phyloP scores from a whole-genome alignment of 1,140 invertebrate genomes.

The Stenopsyche tienmushanensis region DNA sequence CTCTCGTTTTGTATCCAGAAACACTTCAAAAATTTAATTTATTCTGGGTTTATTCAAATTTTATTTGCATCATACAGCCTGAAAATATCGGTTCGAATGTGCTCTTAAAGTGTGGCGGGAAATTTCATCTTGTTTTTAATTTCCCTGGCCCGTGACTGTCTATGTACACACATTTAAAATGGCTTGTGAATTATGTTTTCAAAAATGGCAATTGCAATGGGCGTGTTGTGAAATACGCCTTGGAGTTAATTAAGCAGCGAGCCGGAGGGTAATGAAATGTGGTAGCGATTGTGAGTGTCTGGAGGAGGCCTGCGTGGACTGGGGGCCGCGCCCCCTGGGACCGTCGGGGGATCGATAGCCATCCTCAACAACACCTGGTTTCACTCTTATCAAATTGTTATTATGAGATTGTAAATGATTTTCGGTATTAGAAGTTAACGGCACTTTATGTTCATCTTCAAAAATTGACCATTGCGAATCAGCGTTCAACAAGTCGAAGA shows the following conservation, averaged over 20 bases:
- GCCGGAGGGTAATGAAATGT: neutral
- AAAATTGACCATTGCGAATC: too few relatives aligned
- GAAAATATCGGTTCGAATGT: too few relatives aligned
- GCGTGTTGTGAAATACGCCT: constrained; percentile 1
- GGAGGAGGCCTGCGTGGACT: constrained; percentile 2
- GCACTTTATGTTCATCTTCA: too few relatives aligned
- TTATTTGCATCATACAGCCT: too few relatives aligned
- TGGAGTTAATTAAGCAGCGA: constrained; percentile 9
- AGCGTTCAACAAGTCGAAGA: too few relatives aligned
- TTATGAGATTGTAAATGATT: too few relatives aligned
- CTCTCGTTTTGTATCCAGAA: too few relatives aligned
- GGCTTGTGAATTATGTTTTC: neutral
- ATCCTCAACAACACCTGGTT: neutral
- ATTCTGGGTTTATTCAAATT: too few relatives aligned
- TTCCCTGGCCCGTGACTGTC: neutral
- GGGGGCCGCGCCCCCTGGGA: neutral
- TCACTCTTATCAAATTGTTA: neutral
- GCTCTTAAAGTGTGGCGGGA: too few relatives aligned
- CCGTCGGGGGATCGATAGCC: neutral
- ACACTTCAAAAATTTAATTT: too few relatives aligned
- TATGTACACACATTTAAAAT: neutral
- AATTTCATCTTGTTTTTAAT: neutral
- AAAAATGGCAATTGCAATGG: neutral
- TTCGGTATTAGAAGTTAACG: too few relatives aligned
- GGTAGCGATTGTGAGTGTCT: neutral